Base-by-base conservation (phyloP, 2,888 invertebrate genomes). In the Drosophila incognita region DNA sequence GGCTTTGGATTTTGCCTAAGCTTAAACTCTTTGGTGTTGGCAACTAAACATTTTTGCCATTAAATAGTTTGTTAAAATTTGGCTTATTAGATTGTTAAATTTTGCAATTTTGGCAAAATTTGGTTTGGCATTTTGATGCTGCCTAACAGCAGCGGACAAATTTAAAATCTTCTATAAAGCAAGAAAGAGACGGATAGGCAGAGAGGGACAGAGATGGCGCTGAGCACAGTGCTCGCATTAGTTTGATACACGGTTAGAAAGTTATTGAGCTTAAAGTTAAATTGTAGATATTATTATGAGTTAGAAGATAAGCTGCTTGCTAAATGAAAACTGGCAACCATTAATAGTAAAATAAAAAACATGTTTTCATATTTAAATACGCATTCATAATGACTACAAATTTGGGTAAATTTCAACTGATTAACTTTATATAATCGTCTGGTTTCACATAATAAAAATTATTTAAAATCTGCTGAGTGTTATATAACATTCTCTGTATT, bases 1-100 rank as follows among this genome's bases (percentile, higher is more conserved):
- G 56, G 71, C 64, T 56, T 29, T 27, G 56, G 56, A 64, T 75
- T 53, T 40, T 38, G 67, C 51, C 51, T 68, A n/a, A 48, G 60
- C 73, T 21, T 48, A 57, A 48, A 29, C 54, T 66, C 46, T 53
- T 63, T 31, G 42, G 74, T 73, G 73, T 57, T 69, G 70, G 51
- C 59, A 79, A 79, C 81, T 69, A 72, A 81, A 81, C 81, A 79
- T 79, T 82, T 84, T 87, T 61, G 71, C 88, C 85, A 89, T 90
- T 87, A 88, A 90, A 87, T 88, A 90, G 87, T 90, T 89, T 87
- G 83, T 87, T 87, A 87, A 87, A 87, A 90, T 90, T 86, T 87
- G 79, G 83, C 81, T 88, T 87, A 87, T 87, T 90, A 83, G 89
- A 90, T 87, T 90, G 83, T 81, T 83, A 81, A 86, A 87, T 90